Percentiles rank a stretch among this genome's conserved stretches.
Conservation (phyloP, 92 coral and sea anemone species). For the Heteractis magnifica region DNA sequence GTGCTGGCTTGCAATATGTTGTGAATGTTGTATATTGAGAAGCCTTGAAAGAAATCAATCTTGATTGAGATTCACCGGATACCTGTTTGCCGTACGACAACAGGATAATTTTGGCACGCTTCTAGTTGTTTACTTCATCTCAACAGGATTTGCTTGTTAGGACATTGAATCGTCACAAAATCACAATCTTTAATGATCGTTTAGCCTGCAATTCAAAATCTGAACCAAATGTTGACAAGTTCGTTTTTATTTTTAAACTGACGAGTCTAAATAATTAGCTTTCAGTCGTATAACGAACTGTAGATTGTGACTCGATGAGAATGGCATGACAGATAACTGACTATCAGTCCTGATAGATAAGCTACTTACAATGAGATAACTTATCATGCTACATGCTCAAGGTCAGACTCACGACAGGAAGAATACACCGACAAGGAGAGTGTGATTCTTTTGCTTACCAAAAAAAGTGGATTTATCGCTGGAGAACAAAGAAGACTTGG, state of each 20-base stretch:
- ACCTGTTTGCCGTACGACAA: not conserved
- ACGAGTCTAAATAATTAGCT: not conserved
- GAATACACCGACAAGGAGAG: not conserved
- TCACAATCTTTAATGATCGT: not conserved
- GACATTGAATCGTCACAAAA: not conserved
- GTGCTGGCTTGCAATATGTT: not conserved
- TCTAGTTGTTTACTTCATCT: not conserved
- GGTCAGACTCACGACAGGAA: not conserved
- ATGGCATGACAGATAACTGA: not conserved
- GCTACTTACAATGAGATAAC: not conserved
- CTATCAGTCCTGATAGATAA: not conserved
- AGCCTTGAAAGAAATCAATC: not conserved
- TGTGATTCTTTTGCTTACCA: not conserved
- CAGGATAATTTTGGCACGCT: slow-evolving; percentile 1
- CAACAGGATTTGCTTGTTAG: not conserved
- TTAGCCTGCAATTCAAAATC: not conserved
- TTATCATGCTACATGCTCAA: not conserved
- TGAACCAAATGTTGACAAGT: not conserved
- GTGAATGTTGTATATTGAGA: not conserved
- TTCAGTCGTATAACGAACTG: not conserved
- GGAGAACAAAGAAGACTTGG: no score
- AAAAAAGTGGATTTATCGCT: not conserved
- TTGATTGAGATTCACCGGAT: not conserved
- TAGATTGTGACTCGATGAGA: not conserved
- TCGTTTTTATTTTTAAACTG: not conserved